phyloP scores from a whole-genome alignment of 2,888 invertebrate species.

The Stenurella melanura region DNA sequence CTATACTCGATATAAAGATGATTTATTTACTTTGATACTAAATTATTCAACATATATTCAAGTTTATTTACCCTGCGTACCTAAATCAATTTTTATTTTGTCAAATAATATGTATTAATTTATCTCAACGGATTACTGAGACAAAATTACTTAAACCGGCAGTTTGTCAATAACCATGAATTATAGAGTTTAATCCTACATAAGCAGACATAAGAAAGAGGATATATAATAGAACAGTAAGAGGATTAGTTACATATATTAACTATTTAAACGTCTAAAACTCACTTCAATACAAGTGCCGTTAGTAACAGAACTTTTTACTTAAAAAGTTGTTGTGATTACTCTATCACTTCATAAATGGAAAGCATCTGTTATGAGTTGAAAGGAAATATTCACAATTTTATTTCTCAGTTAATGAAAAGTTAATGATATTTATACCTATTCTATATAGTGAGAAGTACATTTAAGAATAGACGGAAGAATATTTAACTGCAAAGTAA shows the following conservation, averaged over 20 bases:
- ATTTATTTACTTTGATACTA: background rate
- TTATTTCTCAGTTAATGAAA: no score
- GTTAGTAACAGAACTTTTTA: background rate
- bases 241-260: background rate
- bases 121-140: background rate
- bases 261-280: background rate
- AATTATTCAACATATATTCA: background rate
- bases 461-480: no score
- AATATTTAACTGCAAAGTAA: no score
- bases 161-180: conserved; percentile 3
- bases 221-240: background rate
- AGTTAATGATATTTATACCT: no score
- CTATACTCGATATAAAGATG: no score
- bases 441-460: no score
- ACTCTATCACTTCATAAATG: background rate
- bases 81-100: background rate
- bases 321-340: background rate
- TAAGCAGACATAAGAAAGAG: conserved; percentile 4
- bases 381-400: no score
- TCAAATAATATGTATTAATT: background rate
- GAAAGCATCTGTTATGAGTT: background rate
- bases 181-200: background rate
- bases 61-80: background rate
- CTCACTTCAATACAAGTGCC: background rate
- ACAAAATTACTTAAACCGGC: background rate